Conservation (phyloP, 2,797 vertebrate species). For the Hypotaenidia okinawae region DNA sequence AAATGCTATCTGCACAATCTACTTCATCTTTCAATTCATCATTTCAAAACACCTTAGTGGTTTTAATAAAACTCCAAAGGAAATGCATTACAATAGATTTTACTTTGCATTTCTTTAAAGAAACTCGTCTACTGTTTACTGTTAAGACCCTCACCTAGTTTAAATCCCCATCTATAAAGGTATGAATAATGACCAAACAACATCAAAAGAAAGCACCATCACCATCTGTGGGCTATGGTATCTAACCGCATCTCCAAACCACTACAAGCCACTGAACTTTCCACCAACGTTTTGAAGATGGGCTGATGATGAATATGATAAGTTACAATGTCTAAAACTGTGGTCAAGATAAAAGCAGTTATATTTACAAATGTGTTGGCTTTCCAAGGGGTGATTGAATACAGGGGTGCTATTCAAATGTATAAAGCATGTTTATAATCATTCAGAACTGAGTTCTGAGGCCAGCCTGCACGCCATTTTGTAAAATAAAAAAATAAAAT, state of each 20-base stretch:
- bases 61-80: conserved; percentile 3
- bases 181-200: neutral
- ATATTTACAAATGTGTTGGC: neutral
- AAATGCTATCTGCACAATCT: neutral
- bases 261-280: neutral
- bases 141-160: neutral
- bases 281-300: neutral
- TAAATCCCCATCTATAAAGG: neutral
- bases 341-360: neutral
- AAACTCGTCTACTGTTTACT: neutral
- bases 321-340: neutral
- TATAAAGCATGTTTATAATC: neutral
- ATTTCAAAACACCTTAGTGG: neutral
- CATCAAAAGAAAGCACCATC: conserved; percentile 4
- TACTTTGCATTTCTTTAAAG: neutral
- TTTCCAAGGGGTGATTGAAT: neutral
- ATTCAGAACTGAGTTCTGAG: neutral
- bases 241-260: neutral
- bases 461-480: neutral
- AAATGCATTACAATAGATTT: neutral
- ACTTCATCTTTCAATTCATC: neutral
- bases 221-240: conserved; percentile 12
- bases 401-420: neutral
- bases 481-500: neutral
- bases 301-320: neutral